Base-by-base conservation (phyloP, 2,113 vertebrate species). In the Myotis davidii region DNA sequence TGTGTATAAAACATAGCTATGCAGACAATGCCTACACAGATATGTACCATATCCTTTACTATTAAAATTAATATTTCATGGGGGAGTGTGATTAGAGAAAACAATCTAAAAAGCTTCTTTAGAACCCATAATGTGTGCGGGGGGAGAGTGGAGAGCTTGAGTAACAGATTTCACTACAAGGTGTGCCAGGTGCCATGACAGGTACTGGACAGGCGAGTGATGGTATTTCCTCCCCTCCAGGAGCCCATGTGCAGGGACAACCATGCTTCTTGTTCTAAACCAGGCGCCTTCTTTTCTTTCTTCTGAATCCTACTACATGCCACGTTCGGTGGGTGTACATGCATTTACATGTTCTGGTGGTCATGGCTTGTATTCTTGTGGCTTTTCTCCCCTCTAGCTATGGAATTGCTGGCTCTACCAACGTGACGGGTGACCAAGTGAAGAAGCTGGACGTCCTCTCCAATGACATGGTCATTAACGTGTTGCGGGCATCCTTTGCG, bases 381-480 rank as follows among this genome's bases (percentile, higher is more conserved):
- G 10, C 34, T 59, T 78, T 94, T 82, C 23, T 45, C 90, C 72
- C 27, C n/a, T 97, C 56, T 92, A 99, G 99, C 8, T 99, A 99
- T 91, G 99, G 99, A 92, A 99, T 99, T 93, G 99, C 99, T 50
- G 99, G 99, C 16, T 99, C 98, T 97, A 99, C 99, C 95, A 99
- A 99, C 2, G 99, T 99, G 96, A 99, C 99, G 0, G 99, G 99
- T 13, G 99, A 99, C 91, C 99, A 99, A 95, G 99, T 99, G 9
- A 99, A 99, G 98, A 99, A 99, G 96, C 91, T 99, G 97, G 99
- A 99, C 52, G 95, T 99, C 89, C 99, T 99, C 92, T 99, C 99
- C 97, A 99, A 99, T 78, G 99, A 99, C 96, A 97, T 99, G 97
- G 99, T 99, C 90, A 97, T 99, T 93, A 99, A 99, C 97, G 99